Conservation (phyloP, 2,113 vertebrate species). For the Fregata magnificens region DNA sequence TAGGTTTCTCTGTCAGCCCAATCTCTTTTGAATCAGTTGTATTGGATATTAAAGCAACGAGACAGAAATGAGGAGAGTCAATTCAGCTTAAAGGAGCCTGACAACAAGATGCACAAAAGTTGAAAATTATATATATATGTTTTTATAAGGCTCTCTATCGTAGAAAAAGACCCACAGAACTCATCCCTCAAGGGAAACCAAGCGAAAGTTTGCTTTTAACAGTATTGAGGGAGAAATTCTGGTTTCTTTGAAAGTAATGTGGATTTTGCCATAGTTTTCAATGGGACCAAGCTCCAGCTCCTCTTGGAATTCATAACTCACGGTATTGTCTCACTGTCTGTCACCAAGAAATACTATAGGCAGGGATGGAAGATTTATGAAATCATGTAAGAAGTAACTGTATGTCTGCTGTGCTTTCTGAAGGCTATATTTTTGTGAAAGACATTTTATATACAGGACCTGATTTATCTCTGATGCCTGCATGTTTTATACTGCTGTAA, state of each 20-base stretch:
- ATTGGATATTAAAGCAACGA: background rate
- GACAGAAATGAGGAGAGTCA: background rate
- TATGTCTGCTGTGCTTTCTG: background rate
- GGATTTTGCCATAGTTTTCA: background rate
- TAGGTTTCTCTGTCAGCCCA: background rate
- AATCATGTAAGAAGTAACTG: background rate
- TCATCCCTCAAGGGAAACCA: background rate
- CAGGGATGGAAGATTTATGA: background rate
- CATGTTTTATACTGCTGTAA: background rate
- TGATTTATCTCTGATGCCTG: background rate
- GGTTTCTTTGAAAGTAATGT: background rate
- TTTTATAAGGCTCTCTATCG: background rate
- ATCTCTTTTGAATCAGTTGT: background rate
- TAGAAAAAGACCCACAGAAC: background rate
- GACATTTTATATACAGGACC: background rate
- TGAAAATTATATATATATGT: background rate
- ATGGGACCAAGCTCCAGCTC: background rate
- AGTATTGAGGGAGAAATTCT: background rate
- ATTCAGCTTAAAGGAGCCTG: background rate
- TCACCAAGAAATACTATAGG: background rate
- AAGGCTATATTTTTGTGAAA: background rate
- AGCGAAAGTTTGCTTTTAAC: background rate
- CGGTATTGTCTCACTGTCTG: background rate
- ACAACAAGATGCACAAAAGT: background rate
- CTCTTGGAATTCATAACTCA: background rate